These are phyloP conservation scores for Archips xylosteana DNA, from an alignment of 2,888 invertebrate genomes.

Conservation along the genomic window DNA sequence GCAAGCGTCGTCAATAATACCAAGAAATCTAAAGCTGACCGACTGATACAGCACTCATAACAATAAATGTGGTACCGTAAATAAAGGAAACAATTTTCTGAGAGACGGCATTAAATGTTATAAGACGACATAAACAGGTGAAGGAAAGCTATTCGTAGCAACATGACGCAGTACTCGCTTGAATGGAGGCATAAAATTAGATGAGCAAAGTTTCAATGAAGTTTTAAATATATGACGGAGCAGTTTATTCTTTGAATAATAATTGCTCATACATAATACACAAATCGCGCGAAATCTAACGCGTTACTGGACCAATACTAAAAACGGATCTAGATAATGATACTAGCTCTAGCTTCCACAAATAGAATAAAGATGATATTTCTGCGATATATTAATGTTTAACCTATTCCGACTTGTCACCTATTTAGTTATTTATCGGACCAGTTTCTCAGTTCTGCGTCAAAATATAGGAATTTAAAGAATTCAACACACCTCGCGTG, in stretches of 20 bases:
- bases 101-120: slow-evolving; percentile 2
- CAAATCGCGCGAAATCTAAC: neutral
- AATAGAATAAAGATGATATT: slow-evolving; percentile 21
- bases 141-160: slow-evolving; percentile 24
- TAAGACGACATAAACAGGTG: slow-evolving; percentile 14
- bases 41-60: neutral
- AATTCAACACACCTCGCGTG: slow-evolving; percentile 47
- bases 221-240: neutral
- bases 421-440: slow-evolving; percentile 45
- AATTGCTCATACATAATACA: neutral
- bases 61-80: slow-evolving; percentile 25
- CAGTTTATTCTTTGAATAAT: neutral
- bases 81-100: slow-evolving; percentile 16
- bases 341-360: neutral
- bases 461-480: slow-evolving; percentile 56
- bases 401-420: slow-evolving; percentile 28
- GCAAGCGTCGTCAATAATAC: slow-evolving; percentile 27
- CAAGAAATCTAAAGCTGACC: slow-evolving; percentile 27
- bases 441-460: slow-evolving; percentile 49
- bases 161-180: slow-evolving; percentile 25
- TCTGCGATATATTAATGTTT: slow-evolving; percentile 13
- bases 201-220: slow-evolving; percentile 4
- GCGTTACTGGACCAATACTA: neutral
- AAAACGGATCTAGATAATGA: slow-evolving; percentile 12
- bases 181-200: slow-evolving; percentile 10